A percentile compares a stretch with the other conserved stretches of the same genome.
Conservation (phyloP, 2,888 invertebrate genomes). For the Salpingus planirostris region DNA sequence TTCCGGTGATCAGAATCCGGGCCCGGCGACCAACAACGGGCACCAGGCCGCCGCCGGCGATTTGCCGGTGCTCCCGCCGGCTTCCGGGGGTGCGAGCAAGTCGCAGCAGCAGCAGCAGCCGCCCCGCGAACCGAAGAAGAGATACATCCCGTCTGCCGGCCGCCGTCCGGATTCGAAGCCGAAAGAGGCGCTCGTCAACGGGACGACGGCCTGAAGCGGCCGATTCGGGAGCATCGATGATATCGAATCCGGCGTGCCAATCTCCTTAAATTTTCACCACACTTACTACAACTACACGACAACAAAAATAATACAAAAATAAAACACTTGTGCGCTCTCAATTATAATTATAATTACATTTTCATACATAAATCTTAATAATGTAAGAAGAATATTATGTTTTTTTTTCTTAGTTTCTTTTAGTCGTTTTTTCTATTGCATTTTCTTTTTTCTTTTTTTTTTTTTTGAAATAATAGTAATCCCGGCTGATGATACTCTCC, state of each 20-base stretch:
- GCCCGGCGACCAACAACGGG: slow-evolving; percentile 5
- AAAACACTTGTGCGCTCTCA: not conserved
- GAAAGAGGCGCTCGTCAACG: slow-evolving; percentile 59
- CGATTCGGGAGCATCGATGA: too few relatives aligned
- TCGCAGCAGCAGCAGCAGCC: slow-evolving; percentile 12
- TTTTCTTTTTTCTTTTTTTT: slow-evolving; percentile 18
- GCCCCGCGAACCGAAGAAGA: slow-evolving; percentile 20
- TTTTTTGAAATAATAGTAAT: too few relatives aligned
- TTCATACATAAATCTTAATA: slow-evolving; percentile 29
- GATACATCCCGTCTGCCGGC: slow-evolving; percentile 34
- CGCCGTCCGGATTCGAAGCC: slow-evolving; percentile 43
- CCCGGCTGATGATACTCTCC: slow-evolving; percentile 33
- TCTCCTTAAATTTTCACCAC: too few relatives aligned
- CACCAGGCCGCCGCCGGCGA: too few relatives aligned
- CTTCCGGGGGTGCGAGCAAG: slow-evolving; percentile 14
- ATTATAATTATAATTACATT: not conserved
- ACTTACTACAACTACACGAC: not conserved
- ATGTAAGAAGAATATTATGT: slow-evolving; percentile 27
- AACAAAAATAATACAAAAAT: too few relatives aligned
- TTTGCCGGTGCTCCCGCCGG: slow-evolving; percentile 8
- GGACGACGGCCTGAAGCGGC: slow-evolving; percentile 51
- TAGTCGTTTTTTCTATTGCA: too few relatives aligned
- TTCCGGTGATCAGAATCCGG: not conserved
- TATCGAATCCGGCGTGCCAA: too few relatives aligned
- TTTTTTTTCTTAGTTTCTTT: too few relatives aligned